Conservation (phyloP, 2,888 invertebrate species). For the Pediacus dermestoides region DNA sequence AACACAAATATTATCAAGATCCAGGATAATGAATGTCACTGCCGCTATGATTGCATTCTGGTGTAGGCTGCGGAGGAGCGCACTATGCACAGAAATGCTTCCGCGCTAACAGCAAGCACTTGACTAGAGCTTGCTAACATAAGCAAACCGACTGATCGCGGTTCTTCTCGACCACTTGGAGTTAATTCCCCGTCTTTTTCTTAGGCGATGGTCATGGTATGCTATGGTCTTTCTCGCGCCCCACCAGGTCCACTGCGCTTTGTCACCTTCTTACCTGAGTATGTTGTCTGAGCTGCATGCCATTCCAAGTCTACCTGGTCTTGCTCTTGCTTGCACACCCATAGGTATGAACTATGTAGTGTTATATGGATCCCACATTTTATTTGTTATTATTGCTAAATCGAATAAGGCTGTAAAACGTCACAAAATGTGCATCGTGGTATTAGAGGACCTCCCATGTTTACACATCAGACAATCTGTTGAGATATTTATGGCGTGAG, state of each 20-base stretch:
- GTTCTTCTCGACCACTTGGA: conserved; percentile 27
- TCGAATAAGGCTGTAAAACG: not conserved
- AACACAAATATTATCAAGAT: too few relatives aligned
- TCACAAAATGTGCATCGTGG: not conserved
- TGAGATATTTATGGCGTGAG: too few relatives aligned
- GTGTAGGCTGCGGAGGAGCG: conserved; percentile 1
- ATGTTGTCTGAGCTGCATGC: conserved; percentile 18
- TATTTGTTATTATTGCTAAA: conserved; percentile 1
- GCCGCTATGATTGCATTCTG: too few relatives aligned
- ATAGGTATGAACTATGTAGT: not conserved
- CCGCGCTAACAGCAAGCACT: conserved; percentile 26
- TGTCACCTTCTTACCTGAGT: conserved; percentile 33
- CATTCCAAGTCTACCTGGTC: conserved; percentile 24
- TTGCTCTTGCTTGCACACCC: conserved; percentile 5
- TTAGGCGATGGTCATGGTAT: conserved; percentile 10
- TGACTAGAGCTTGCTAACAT: conserved; percentile 25
- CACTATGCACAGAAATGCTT: conserved; percentile 5
- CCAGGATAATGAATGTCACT: too few relatives aligned
- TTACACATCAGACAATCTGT: too few relatives aligned
- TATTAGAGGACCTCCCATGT: not conserved
- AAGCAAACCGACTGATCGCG: conserved; percentile 22
- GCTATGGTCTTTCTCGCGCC: conserved; percentile 13
- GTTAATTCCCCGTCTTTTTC: conserved; percentile 16
- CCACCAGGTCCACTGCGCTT: conserved; percentile 27
- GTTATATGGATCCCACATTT: conserved; percentile 1